Base-by-base conservation (phyloP, 2,113 vertebrate species). In the Podilymbus podiceps region DNA sequence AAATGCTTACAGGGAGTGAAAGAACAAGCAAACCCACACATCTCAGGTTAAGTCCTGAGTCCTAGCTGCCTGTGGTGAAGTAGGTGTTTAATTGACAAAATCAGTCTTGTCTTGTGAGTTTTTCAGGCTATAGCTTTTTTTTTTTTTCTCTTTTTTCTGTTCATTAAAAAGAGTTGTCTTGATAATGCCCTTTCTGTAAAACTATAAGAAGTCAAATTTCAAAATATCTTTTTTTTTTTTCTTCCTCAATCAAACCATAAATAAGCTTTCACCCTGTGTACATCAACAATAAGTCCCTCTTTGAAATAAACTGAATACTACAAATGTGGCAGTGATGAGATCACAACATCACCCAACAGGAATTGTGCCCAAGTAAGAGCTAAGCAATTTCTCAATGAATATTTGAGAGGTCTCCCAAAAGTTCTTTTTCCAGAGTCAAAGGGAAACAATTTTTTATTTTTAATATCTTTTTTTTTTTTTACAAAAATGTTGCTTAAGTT, bases 11-110 rank as follows among this genome's bases (percentile, higher is more conserved):
- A 49, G 91, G 35, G 90, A 91, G 79, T 56, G 15, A 85, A 89
- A 78, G 77, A 89, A 92, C 69, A 85, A 95, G 86, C 30, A 93
- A 91, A 97, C 69, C 66, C 78, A 79, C 85, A 91, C 68, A 77
- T 90, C 64, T 71, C 82, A 88, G 85, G 83, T 85, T 92, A 79
- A 80, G 73, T 82, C 72, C 56, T 0, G 1, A 95, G 76, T 75
- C 30, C 40, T 59, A 35, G 55, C 30, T 84, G 83, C 88, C 67
- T 68, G 18, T 67, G 52, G 28, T 53, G 80, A 95, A 60, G 53
- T 72, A 87, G 86, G 30, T 72, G 42, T 64, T 94, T 60, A 81
- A 72, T 19, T 79, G 73, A 38, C 62, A 95, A 95, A 93, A 84
- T 38, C 24, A 50, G 31, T 44, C 35, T 46, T 71, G 52, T 67